Percentiles rank a stretch among this genome's conserved stretches.
These are phyloP conservation scores for Emmelina monodactyla DNA, from an alignment of 2,888 invertebrate genomes.

Conservation along the genomic window DNA sequence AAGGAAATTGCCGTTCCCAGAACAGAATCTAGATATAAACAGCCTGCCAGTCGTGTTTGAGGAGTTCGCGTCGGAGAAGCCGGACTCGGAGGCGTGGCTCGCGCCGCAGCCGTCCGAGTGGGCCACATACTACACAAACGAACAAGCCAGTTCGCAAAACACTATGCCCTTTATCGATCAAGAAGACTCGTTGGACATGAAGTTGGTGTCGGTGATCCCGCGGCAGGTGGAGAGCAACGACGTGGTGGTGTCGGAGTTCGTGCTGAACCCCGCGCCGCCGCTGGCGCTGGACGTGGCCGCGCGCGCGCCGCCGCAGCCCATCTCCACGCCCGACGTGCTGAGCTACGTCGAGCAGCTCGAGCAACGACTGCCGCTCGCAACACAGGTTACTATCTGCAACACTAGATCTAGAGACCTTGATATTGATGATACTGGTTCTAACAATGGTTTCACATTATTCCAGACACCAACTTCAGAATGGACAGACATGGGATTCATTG, in stretches of 20 bases:
- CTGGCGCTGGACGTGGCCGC: slow-evolving; percentile 38
- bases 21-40: slow-evolving; percentile 42
- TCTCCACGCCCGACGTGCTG: slow-evolving; percentile 57
- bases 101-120: not conserved
- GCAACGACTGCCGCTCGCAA: slow-evolving; percentile 31
- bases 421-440: too few species aligned
- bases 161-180: slow-evolving; percentile 45
- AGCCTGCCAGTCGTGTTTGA: slow-evolving; percentile 47
- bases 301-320: slow-evolving; percentile 26
- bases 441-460: too few species aligned
- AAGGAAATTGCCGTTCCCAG: slow-evolving; percentile 30
- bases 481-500: slow-evolving; percentile 18
- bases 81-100: not conserved
- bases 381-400: slow-evolving; percentile 31
- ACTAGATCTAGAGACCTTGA: too few species aligned
- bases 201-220: slow-evolving; percentile 41
- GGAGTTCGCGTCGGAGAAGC: slow-evolving; percentile 33
- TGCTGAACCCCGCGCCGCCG: slow-evolving; percentile 25
- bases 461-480: slow-evolving; percentile 22
- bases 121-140: slow-evolving; percentile 25
- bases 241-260: slow-evolving; percentile 35
- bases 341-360: slow-evolving; percentile 53
- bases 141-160: slow-evolving; percentile 28
- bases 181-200: slow-evolving; percentile 47
- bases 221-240: slow-evolving; percentile 44